Conservation (phyloP, 2,888 invertebrate species). For the Limnephilus marmoratus region DNA sequence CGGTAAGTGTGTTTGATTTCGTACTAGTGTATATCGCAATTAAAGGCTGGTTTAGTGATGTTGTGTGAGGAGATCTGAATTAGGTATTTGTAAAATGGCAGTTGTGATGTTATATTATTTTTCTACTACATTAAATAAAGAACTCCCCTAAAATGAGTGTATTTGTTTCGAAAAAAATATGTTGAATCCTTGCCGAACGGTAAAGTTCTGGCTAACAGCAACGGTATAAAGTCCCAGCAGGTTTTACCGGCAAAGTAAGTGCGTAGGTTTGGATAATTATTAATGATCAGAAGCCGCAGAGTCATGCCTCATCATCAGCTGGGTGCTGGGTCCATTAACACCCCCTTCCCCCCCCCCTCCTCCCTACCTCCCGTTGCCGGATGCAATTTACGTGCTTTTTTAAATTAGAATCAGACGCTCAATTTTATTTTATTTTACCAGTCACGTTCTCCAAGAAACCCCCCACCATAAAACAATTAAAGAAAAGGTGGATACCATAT, state of each 20-base stretch:
- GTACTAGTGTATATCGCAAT: no score
- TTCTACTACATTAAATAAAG: no score
- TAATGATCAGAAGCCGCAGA: slow-evolving; percentile 14
- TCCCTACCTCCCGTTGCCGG: not conserved
- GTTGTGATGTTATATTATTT: no score
- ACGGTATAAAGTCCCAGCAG: no score
- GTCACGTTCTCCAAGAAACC: not conserved
- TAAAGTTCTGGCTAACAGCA: no score
- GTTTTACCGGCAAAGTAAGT: not conserved
- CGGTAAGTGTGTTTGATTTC: no score
- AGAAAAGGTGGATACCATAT: not conserved
- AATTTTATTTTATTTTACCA: slow-evolving; percentile 7
- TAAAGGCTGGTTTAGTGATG: no score
- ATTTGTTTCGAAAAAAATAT: no score
- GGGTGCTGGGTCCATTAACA: not conserved
- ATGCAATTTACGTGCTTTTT: slow-evolving; percentile 26
- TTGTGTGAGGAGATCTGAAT: no score
- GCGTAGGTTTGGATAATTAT: not conserved
- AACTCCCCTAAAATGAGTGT: no score
- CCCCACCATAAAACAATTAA: not conserved
- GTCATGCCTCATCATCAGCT: slow-evolving; percentile 29
- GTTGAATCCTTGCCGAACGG: no score
- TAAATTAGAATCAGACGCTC: slow-evolving; percentile 4
- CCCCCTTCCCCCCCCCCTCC: not conserved
- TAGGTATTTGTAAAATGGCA: no score